Percentiles rank a stretch among this genome's conserved stretches.
phyloP scores from a whole-genome alignment of 1,140 invertebrate genomes.

The Drosophila hydei region DNA sequence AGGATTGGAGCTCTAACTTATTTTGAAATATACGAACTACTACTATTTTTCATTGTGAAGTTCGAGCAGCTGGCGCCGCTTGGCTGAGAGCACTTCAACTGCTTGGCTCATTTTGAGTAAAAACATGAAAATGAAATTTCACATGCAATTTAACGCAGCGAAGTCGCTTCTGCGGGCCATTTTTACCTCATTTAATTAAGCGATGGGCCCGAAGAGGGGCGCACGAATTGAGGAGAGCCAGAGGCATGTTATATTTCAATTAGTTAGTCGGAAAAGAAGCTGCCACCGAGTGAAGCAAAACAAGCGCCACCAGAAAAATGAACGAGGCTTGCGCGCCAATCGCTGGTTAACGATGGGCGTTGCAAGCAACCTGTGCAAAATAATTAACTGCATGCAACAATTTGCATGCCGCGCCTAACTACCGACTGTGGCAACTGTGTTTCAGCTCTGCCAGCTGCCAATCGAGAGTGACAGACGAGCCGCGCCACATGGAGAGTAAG shows the following conservation, averaged over 20 bases:
- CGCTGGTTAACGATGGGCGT: conserved; percentile 9
- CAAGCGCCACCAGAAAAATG: conserved; percentile 26
- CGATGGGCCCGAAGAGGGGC: neutral
- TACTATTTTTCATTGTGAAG: conserved; percentile 6
- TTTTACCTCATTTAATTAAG: conserved; percentile 73
- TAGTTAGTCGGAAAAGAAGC: conserved; percentile 50
- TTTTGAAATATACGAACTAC: conserved; percentile 5
- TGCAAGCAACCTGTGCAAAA: conserved; percentile 73
- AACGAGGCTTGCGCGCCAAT: neutral
- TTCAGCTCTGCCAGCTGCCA: conserved; percentile 3
- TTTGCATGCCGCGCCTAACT: conserved; percentile 74
- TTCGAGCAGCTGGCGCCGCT: neutral
- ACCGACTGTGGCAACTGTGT: conserved; percentile 35
- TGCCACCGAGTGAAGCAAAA: conserved; percentile 31
- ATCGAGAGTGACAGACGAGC: conserved; percentile 52
- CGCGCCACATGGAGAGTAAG: neutral
- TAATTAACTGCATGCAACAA: conserved; percentile 82
- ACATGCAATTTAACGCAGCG: conserved; percentile 36
- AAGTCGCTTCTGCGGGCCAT: conserved; percentile 38
- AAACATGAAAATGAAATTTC: conserved; percentile 29
- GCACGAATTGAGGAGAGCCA: neutral
- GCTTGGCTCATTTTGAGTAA: conserved; percentile 33
- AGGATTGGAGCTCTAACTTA: conserved; percentile 1
- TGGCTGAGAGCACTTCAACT: conserved; percentile 23
- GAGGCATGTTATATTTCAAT: conserved; percentile 74